phyloP scores from a whole-genome alignment of 2,797 vertebrate species.

The Agapornis canus region DNA sequence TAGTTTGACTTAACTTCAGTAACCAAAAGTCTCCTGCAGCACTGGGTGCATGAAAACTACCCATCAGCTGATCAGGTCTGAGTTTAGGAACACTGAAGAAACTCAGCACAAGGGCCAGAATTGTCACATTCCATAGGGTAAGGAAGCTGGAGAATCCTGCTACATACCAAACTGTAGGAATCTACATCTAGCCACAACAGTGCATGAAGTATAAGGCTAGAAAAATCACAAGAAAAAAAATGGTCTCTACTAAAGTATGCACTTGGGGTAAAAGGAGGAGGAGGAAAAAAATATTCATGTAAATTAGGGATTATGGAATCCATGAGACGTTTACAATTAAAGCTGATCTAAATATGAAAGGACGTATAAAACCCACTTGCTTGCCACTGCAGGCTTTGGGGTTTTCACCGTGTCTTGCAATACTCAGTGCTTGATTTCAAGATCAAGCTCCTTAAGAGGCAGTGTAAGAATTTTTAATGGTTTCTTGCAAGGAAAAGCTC shows the following conservation, averaged over 20 bases:
- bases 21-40: neutral
- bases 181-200: neutral
- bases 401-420: neutral
- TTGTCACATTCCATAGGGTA: accelerated
- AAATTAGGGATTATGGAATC: neutral
- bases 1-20: neutral
- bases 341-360: neutral
- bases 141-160: neutral
- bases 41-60: neutral
- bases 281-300: neutral
- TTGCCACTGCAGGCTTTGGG: neutral
- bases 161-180: neutral
- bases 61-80: neutral
- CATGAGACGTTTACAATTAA: neutral
- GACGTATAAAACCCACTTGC: neutral
- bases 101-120: neutral
- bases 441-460: neutral
- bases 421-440: neutral
- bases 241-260: neutral
- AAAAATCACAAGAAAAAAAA: neutral
- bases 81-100: neutral
- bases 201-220: neutral
- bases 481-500: neutral
- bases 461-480: neutral
- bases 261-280: neutral